Evolutionary conservation across 2,888 invertebrate species (phyloP), one percentile per base, ranked within the genome.

Genomic region (Drosophila austrosaltans): DNA sequence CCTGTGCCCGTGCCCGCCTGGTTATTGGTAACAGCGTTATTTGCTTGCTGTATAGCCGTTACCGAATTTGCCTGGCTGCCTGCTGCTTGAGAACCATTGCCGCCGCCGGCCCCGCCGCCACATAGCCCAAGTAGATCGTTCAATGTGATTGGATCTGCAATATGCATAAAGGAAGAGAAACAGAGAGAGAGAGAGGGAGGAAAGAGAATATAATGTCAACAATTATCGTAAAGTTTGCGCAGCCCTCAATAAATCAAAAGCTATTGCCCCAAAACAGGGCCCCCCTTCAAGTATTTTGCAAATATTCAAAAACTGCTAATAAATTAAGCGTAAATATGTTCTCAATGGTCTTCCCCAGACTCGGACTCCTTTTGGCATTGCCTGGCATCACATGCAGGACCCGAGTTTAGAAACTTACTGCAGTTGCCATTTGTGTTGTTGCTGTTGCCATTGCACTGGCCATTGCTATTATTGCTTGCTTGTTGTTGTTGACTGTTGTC

Each of bases 61-160:
- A 39, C 48, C 16, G 54, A 28, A 59, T 42, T 39, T 48, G 60
- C 48, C 71, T 71, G 3, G 53, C 30, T 20, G 42, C 63, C 66
- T 66, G 74, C 71, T 58, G 69, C 60, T 66, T 63, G 63, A 69
- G 69, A 28, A 53, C 66, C 67, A 71, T 56, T 57, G 60, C 64
- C 53, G 72, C 66, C 62, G 54, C 65, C 64, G 44, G 44, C 32
- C 8, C 63, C 72, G 63, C 76, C 73, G 67, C 83, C 83, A 74
- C 90, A 89, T 73, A 91, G 82, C 71, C 91, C 91, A 72, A 91
- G 89, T 70, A 91, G 90, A 78, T 91, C 91, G 70, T 89, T 89
- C 75, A 92, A 80, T 71, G 89, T 87, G 81, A 92, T 88, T 77
- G 91, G 87, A 84, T 91, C 91, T 86, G 82, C 62, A 82, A 81